Conservation (phyloP, 2,888 invertebrate genomes). For the Pimpla rufipes region DNA sequence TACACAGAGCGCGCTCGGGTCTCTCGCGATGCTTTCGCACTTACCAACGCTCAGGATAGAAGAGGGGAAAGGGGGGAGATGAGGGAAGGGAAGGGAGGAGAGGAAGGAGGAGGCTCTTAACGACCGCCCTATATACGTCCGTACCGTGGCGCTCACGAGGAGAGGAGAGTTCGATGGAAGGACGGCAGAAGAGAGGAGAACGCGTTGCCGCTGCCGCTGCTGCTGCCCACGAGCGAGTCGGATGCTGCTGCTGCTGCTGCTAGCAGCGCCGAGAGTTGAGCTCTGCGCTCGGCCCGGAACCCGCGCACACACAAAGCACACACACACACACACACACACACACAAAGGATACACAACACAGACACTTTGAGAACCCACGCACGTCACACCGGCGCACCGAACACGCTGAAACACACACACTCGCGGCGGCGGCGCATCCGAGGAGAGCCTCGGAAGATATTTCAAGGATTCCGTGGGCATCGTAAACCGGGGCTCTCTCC, state of each 20-base stretch:
- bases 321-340: constrained; percentile 22
- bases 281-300: constrained; percentile 30
- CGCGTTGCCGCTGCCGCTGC: constrained; percentile 22
- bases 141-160: constrained; percentile 62
- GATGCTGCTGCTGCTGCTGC: constrained; percentile 46
- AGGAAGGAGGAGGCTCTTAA: constrained; percentile 59
- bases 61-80: constrained; percentile 18
- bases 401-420: constrained; percentile 33
- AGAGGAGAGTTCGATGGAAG: constrained; percentile 66
- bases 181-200: constrained; percentile 54
- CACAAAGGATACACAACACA: neutral
- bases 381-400: constrained; percentile 14
- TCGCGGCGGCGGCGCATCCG: neutral
- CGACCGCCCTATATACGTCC: constrained; percentile 70
- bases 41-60: constrained; percentile 28
- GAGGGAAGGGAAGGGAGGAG: constrained; percentile 10
- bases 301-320: neutral
- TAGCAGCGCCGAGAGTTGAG: constrained; percentile 55
- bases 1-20: neutral
- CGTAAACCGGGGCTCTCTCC: constrained; percentile 67
- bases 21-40: constrained; percentile 39
- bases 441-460: constrained; percentile 63
- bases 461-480: constrained; percentile 73
- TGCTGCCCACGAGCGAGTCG: constrained; percentile 31
- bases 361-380: neutral